A percentile compares a stretch with the other conserved stretches of the same genome.
phyloP scores from a whole-genome alignment of 1,140 invertebrate species.

The Drosophila teissieri region DNA sequence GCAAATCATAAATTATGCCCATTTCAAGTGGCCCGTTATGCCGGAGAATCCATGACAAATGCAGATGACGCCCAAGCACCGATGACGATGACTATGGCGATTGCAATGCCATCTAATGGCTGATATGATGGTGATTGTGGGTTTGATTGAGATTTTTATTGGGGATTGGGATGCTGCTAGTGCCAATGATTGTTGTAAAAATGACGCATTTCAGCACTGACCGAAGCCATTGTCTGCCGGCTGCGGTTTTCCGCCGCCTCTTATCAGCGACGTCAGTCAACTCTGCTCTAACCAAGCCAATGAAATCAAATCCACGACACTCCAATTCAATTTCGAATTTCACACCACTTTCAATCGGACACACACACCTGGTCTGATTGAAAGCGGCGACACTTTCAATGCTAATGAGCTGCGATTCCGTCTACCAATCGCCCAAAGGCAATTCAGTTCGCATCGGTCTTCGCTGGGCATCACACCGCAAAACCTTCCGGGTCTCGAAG shows the following conservation, averaged over 20 bases:
- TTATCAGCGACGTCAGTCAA: constrained; percentile 39
- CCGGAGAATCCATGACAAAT: constrained; percentile 53
- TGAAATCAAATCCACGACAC: constrained; percentile 10
- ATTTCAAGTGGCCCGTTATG: constrained; percentile 54
- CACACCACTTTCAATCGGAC: constrained; percentile 56
- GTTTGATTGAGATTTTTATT: constrained; percentile 29
- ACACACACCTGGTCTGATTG: constrained; percentile 35
- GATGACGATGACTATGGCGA: constrained; percentile 26
- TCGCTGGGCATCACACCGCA: constrained; percentile 62
- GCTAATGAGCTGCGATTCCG: constrained; percentile 42
- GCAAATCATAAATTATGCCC: constrained; percentile 77
- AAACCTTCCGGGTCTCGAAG: constrained; percentile 40
- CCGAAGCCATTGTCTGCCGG: constrained; percentile 4
- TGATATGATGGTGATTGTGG: constrained; percentile 14
- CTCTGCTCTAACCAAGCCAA: background rate
- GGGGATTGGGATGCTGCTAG: constrained; percentile 9
- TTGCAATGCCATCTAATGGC: background rate
- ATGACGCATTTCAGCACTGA: background rate
- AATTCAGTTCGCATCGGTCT: constrained; percentile 71
- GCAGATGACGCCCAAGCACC: constrained; percentile 49
- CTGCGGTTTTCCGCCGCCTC: constrained; percentile 6
- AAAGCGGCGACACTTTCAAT: constrained; percentile 59
- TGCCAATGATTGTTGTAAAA: constrained; percentile 18
- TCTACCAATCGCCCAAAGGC: constrained; percentile 8
- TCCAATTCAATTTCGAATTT: constrained; percentile 38